Percentiles rank a stretch among this genome's conserved stretches.
Conservation (phyloP, 2,797 vertebrate genomes). For the Myotis daubentonii region DNA sequence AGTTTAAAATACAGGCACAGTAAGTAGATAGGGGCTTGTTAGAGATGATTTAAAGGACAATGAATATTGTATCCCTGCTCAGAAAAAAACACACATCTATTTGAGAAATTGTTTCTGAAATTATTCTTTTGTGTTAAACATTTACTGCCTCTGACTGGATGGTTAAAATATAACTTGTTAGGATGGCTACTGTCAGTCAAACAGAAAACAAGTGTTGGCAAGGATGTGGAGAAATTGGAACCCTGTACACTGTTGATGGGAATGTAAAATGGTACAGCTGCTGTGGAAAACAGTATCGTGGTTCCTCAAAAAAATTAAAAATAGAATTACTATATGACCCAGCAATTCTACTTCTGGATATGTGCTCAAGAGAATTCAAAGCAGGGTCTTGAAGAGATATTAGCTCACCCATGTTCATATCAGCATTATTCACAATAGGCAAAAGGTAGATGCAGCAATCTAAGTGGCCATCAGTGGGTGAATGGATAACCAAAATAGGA, state of each 20-base stretch:
- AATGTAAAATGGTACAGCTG: not conserved
- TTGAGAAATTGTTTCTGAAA: conserved; percentile 44
- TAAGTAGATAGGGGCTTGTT: not conserved
- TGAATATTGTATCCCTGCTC: not conserved
- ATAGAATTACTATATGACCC: not conserved
- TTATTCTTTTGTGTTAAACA: conserved; percentile 42
- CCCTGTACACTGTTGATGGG: not conserved
- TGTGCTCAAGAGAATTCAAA: not conserved
- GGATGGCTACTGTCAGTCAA: not conserved
- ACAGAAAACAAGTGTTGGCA: not conserved
- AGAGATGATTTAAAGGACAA: not conserved
- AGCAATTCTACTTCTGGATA: not conserved
- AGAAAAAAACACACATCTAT: not conserved
- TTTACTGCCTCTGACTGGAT: not conserved
- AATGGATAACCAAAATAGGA: not conserved
- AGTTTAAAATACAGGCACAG: conserved; percentile 32
- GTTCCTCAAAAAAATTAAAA: not conserved
- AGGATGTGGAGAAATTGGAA: not conserved
- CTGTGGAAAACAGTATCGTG: not conserved
- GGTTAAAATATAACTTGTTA: conserved; percentile 44
- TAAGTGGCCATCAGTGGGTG: not conserved
- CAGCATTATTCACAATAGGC: not conserved
- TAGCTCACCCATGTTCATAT: not conserved
- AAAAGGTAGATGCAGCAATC: not conserved
- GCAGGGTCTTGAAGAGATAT: not conserved